A percentile compares a stretch with the other conserved stretches of the same genome.
Evolutionary conservation across 2,113 vertebrate genomes (phyloP).

Genomic region (Anarhynchus alexandrinus): DNA sequence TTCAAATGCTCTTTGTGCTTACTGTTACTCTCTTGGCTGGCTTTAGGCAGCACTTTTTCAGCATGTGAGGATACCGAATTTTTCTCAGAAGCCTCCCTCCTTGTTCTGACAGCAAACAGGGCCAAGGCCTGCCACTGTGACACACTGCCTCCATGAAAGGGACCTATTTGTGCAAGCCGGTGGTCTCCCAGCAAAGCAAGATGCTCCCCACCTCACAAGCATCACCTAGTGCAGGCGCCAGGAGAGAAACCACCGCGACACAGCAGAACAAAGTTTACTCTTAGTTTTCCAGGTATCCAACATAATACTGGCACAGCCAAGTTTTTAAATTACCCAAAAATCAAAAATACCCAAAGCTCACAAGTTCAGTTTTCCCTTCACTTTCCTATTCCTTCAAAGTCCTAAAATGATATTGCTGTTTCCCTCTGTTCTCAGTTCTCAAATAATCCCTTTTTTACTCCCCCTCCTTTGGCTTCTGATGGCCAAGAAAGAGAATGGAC

Average conservation of each 20-base stretch:
- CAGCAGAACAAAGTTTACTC: neutral
- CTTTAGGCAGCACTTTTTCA: neutral
- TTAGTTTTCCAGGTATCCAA: neutral
- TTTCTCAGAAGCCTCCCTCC: neutral
- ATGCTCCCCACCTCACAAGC: rapidly evolving
- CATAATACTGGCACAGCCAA: neutral
- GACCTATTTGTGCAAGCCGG: neutral
- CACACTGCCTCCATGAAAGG: neutral
- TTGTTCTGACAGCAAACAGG: neutral
- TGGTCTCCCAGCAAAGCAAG: neutral
- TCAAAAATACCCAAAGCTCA: neutral
- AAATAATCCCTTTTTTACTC: neutral
- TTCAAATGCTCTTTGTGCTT: neutral
- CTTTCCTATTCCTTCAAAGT: neutral
- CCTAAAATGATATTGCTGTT: neutral
- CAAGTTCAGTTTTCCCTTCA: neutral
- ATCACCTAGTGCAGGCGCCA: neutral
- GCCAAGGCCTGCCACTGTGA: neutral
- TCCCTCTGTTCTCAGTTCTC: neutral
- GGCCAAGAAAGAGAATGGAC: neutral
- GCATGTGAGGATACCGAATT: rapidly evolving
- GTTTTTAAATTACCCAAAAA: neutral
- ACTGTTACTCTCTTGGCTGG: neutral
- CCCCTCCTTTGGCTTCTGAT: neutral
- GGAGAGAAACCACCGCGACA: neutral